Evolutionary conservation across 2,888 invertebrate genomes (phyloP).

Genomic region (Piscicola geometra): DNA sequence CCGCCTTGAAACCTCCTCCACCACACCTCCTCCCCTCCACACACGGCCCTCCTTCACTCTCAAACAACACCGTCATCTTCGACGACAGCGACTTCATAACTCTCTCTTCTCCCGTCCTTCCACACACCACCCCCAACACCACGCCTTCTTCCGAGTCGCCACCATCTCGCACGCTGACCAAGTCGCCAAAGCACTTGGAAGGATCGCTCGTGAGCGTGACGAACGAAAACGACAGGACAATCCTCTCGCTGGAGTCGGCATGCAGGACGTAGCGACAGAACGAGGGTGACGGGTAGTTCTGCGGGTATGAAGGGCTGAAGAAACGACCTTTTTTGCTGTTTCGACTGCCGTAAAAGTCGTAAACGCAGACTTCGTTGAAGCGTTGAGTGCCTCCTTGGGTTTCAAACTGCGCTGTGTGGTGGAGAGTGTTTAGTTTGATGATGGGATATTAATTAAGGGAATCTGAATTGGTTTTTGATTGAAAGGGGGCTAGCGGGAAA

Average conservation of each 20-base stretch:
- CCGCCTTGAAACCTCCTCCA: slow-evolving; percentile 2
- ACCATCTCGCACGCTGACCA: slow-evolving; percentile 22
- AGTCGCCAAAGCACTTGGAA: slow-evolving; percentile 11
- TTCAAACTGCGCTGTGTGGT: slow-evolving; percentile 50
- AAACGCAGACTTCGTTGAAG: slow-evolving; percentile 49
- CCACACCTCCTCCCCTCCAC: not conserved
- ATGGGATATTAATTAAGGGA: too few species aligned
- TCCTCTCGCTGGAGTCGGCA: slow-evolving; percentile 51
- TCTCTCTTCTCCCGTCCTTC: not conserved
- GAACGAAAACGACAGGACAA: slow-evolving; percentile 49
- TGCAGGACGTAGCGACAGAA: slow-evolving; percentile 56
- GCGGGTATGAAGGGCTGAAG: slow-evolving; percentile 54
- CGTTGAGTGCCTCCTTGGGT: slow-evolving; percentile 47
- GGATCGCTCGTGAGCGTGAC: slow-evolving; percentile 1
- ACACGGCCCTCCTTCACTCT: not conserved
- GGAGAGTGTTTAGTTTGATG: too few species aligned
- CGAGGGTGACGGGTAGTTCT: slow-evolving; percentile 53
- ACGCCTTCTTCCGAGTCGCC: not conserved
- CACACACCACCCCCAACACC: slow-evolving; percentile 24
- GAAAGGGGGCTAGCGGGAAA: too few species aligned
- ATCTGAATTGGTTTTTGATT: too few species aligned
- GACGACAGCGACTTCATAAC: slow-evolving; percentile 4
- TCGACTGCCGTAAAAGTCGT: slow-evolving; percentile 48
- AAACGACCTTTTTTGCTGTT: slow-evolving; percentile 49
- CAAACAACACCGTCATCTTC: slow-evolving; percentile 18